Base-by-base conservation (phyloP, 2,113 vertebrate species). In the Amphiprion percula region DNA sequence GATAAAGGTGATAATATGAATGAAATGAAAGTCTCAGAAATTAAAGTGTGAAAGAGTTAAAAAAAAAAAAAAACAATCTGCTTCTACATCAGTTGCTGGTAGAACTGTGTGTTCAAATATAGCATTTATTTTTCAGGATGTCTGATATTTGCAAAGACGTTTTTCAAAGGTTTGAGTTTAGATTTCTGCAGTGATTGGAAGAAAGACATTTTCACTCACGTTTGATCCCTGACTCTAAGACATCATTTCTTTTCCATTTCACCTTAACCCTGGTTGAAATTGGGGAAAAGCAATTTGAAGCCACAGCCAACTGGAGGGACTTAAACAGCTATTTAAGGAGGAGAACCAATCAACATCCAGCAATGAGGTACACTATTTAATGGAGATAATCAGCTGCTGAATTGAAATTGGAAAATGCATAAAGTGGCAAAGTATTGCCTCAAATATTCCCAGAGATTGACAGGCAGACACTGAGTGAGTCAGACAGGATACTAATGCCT, bases 381-480 rank as follows among this genome's bases (percentile, higher is more conserved):
- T 58, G 55, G 66, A 69, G 80, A 83, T 86, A 77, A 90, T 83
- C 80, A 81, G 41, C n/a, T 26, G n/a, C 50, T 63, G 84, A 85
- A 78, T 63, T 53, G 69, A 87, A 68, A 72, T 77, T 60, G 78
- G 24, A 78, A 83, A 88, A 83, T 83, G 82, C 60, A 83, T 77
- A 73, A 77, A 87, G 62, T 74, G 63, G 77, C 68, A 58, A 84
- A 87, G 75, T 62, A 69, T 54, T 11, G 58, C 28, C 77, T 87
- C 60, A 82, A 62, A 85, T 55, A 37, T 47, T 67, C 60, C 56
- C 55, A 53, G 49, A 86, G 82, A 88, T 80, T 80, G 84, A 76
- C 94, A 91, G 62, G 69, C 65, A 54, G 91, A 91, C 77, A 95
- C 56, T 79, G 84, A 90, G 77, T 79, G 96, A 96, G 68, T 65